These are phyloP conservation scores for Cygnus atratus DNA, from an alignment of 2,113 vertebrate species.

Conservation along the genomic window DNA sequence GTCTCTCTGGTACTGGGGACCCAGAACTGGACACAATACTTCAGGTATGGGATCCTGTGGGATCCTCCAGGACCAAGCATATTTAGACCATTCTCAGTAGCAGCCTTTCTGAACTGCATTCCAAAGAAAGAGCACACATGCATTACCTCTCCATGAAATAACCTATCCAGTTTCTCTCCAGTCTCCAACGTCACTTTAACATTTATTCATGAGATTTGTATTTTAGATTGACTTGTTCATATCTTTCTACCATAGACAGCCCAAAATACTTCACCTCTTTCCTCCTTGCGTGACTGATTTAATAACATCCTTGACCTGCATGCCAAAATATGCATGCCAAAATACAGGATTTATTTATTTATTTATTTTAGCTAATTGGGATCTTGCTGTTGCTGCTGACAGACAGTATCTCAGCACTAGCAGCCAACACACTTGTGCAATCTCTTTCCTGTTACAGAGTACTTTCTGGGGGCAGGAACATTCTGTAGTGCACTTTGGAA, in stretches of 20 bases:
- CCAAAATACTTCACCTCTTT: neutral
- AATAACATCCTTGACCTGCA: neutral
- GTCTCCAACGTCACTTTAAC: neutral
- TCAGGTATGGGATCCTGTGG: no score
- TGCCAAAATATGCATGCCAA: neutral
- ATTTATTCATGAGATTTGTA: neutral
- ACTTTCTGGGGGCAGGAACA: neutral
- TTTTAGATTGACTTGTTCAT: conserved; percentile 1
- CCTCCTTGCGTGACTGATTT: neutral
- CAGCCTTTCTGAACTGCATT: neutral
- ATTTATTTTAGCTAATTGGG: neutral
- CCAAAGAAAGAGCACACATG: neutral
- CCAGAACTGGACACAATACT: no score
- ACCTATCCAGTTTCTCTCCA: neutral
- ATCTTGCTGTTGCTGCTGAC: neutral
- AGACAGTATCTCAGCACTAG: neutral
- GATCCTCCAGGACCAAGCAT: neutral
- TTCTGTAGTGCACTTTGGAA: neutral
- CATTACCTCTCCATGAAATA: neutral
- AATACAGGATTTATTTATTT: neutral
- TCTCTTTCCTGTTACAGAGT: neutral
- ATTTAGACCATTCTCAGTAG: neutral
- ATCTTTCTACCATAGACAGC: neutral
- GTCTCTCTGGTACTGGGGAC: no score
- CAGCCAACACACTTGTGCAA: neutral